phyloP scores from a whole-genome alignment of 2,113 vertebrate species.

The Climacteris rufus region DNA sequence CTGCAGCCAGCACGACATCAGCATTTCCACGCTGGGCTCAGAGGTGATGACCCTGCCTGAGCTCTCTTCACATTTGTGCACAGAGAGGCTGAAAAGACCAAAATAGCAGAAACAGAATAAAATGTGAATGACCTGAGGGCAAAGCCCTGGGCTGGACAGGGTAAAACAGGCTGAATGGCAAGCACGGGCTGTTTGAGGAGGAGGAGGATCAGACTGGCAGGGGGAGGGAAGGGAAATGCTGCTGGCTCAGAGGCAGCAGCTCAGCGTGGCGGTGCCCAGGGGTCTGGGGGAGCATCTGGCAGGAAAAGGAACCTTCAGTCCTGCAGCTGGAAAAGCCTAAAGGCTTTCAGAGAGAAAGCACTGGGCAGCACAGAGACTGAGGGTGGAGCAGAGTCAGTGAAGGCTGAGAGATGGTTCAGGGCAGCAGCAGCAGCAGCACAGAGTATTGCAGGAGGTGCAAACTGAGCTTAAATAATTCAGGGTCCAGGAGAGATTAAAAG shows the following conservation, averaged over 20 bases:
- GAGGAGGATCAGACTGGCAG: not conserved
- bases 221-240: not conserved
- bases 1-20: not conserved
- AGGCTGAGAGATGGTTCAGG: fast-evolving
- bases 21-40: not conserved
- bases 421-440: not conserved
- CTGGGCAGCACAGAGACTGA: not conserved
- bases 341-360: not conserved
- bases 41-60: not conserved
- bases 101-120: not conserved
- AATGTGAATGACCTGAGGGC: not conserved
- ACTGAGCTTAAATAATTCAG: not conserved
- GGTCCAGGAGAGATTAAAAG: not conserved
- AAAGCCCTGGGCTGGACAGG: not conserved
- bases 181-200: not conserved
- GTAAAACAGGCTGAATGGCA: not conserved
- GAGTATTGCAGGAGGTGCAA: not conserved
- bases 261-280: not conserved
- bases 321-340: not conserved
- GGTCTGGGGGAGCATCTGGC: fast-evolving
- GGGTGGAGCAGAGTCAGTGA: fast-evolving
- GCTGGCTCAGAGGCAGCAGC: not conserved
- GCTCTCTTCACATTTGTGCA: not conserved
- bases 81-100: not conserved
- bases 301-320: not conserved